These are phyloP conservation scores for Sceloporus tristichus DNA, from an alignment of 2,113 vertebrate genomes.

Conservation along the genomic window DNA sequence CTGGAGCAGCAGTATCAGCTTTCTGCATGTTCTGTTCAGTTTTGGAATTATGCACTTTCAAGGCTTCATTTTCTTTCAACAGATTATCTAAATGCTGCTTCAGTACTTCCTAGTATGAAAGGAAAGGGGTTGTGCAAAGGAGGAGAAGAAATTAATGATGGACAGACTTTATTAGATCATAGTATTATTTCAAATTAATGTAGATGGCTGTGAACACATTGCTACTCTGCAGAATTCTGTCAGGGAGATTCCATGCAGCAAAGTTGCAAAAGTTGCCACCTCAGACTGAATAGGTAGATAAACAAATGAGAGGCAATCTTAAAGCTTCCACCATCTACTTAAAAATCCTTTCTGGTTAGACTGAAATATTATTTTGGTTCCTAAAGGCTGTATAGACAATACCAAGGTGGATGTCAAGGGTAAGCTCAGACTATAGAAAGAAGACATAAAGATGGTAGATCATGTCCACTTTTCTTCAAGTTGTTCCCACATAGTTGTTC, in stretches of 20 bases:
- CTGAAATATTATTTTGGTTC: too few species aligned
- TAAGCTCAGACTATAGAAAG: too few species aligned
- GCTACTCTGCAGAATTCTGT: not conserved
- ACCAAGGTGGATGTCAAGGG: too few species aligned
- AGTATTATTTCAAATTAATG: not conserved
- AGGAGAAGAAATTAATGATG: not conserved
- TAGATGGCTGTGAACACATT: not conserved
- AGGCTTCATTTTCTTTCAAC: constrained; percentile 81
- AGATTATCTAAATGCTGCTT: constrained; percentile 77
- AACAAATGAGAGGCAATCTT: not conserved
- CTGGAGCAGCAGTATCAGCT: constrained; percentile 39
- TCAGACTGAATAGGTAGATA: not conserved
- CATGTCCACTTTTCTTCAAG: too few species aligned
- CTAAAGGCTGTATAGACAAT: too few species aligned
- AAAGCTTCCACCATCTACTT: too few species aligned
- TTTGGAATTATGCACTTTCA: constrained; percentile 81
- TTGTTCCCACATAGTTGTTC: too few species aligned
- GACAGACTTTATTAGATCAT: not conserved
- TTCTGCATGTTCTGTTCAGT: constrained; percentile 74
- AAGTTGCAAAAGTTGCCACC: too few species aligned
- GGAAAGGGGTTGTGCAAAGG: not conserved
- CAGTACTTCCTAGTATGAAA: constrained; percentile 70
- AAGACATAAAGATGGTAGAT: too few species aligned
- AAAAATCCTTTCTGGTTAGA: too few species aligned
- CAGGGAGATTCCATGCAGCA: too few species aligned